Evolutionary conservation across 2,888 invertebrate genomes (phyloP), one percentile per base, ranked within the genome.

Genomic region (Cheilosia variabilis): DNA sequence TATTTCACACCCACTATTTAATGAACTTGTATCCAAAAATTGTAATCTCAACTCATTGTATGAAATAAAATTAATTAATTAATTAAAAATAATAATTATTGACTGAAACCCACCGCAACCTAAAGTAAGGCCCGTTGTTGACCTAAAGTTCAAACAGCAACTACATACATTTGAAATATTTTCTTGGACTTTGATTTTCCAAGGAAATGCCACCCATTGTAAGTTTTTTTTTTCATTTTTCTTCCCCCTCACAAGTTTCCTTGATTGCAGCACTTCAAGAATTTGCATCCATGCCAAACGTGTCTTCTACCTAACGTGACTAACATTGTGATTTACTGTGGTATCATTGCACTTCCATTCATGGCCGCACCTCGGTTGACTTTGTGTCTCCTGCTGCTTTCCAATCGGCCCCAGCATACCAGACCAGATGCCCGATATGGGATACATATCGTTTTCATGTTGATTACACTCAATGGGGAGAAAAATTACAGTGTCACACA

Each of bases 251-350:
- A 17, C 15, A 58, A 43, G 4, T 41, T 58, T 50, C 47, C 79
- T 63, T 83, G 79, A 83, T 83, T 83, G 79, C 83, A 83, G 68
- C 83, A 79, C 72, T 83, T 83, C 68, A 83, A 79, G 63, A 83
- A 83, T 83, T 79, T 83, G 83, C 78, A 83, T 83, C 83, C 17
- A 62, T 73, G 78, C 73, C 68, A 73, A 79, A 69, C 83, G 79
- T 79, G 79, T 73, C 72, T 78, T 47, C 27, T 45, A 22, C n/a
- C 24, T 31, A 68, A 83, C 83, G 83, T 83, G 83, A 83, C 83
- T 83, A 66, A 83, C 78, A 79, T 78, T 22, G 78, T 73, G 83
- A 83, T 73, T 73, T 83, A 83, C 79, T 83, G 79, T 78, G 68
- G 63, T 68, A 79, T 79, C 83, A 78, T 83, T 68, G 73, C 73